A percentile compares a stretch with the other conserved stretches of the same genome.
Evolutionary conservation across 2,888 invertebrate genomes (phyloP).

Genomic region (Ernsta delagoae): DNA sequence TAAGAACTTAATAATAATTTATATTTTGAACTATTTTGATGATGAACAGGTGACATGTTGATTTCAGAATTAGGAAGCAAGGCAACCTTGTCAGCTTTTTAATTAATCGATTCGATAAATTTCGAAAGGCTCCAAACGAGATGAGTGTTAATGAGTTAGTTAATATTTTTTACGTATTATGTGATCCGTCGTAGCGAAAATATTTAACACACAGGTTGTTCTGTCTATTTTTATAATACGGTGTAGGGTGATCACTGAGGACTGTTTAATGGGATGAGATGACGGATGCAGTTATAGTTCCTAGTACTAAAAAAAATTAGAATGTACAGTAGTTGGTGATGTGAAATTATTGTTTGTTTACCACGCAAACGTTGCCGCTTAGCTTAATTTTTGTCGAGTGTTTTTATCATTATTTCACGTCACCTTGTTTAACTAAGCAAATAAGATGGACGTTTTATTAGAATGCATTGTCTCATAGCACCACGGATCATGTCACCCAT

Average conservation of each 20-base stretch:
- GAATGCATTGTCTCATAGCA: slow-evolving; percentile 24
- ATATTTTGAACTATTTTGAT: slow-evolving; percentile 12
- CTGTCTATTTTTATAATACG: slow-evolving; percentile 25
- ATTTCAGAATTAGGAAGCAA: slow-evolving; percentile 53
- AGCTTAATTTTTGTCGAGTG: slow-evolving; percentile 20
- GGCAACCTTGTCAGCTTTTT: slow-evolving; percentile 51
- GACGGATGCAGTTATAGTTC: slow-evolving; percentile 20
- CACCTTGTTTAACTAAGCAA: neutral
- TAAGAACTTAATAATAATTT: slow-evolving; percentile 30
- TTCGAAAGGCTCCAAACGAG: slow-evolving; percentile 44
- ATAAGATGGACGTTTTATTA: neutral
- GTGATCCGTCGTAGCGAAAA: slow-evolving; percentile 39
- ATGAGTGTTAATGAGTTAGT: slow-evolving; percentile 51
- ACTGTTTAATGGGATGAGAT: slow-evolving; percentile 34
- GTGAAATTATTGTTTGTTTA: slow-evolving; percentile 5
- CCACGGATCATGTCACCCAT: slow-evolving; percentile 11
- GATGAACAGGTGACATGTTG: slow-evolving; percentile 47
- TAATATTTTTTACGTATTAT: slow-evolving; percentile 43
- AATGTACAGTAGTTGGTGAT: neutral
- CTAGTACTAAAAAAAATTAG: neutral
- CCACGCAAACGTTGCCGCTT: slow-evolving; percentile 28
- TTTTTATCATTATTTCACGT: neutral
- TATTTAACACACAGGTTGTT: slow-evolving; percentile 31
- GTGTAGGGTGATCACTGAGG: slow-evolving; percentile 36
- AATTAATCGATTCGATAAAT: slow-evolving; percentile 53